Base-by-base conservation (phyloP, 1,140 invertebrate species). In the Pissodes strobi region DNA sequence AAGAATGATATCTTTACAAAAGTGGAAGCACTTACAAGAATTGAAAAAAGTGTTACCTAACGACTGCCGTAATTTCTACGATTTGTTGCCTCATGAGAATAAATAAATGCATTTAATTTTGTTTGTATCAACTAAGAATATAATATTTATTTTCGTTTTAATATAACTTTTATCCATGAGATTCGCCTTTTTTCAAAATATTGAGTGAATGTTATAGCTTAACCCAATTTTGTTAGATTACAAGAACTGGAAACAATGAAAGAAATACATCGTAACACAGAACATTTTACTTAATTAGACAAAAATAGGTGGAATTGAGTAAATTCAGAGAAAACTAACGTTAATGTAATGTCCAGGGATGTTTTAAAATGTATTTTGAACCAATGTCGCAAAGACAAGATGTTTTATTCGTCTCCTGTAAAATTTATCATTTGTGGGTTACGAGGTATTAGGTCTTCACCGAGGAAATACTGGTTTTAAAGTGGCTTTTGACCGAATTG, bases 1-100 rank as follows among this genome's bases (percentile, higher is more conserved):
- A 41, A 41, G 39, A 41, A 41, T 8, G 13, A 41, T 41, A 41
- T 41, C 39, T 41, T 41, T 41, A 41, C 39, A 41, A 41, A 41
- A 41, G 39, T 41, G 39, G 39, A 41, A 41, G 39, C 39, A 41
- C 39, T 41, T 41, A 41, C 39, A 41, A 13, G 39, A 41, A 13
- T 13, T 41, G 39, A 41, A 41, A 41, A 41, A 41, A 41, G 39
- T 41, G 5, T 41, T 41, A 41, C 39, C 39, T 41, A 41, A 41
- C 5, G 39, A 41, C 39, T 41, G 39, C 13, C 39, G 13, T 41
- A 8, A 41, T 41, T 41, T 41, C 13, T 41, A 41, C 13, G 39
- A 41, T 41, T 41, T 41, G 39, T 41, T 41, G 39, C 39, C 39
- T 41, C 39, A 41, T 41, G 39, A 41, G 39, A 13, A 5, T 43